Evolutionary conservation across 2,888 invertebrate species (phyloP).

Genomic region (Trachelus stipa): DNA sequence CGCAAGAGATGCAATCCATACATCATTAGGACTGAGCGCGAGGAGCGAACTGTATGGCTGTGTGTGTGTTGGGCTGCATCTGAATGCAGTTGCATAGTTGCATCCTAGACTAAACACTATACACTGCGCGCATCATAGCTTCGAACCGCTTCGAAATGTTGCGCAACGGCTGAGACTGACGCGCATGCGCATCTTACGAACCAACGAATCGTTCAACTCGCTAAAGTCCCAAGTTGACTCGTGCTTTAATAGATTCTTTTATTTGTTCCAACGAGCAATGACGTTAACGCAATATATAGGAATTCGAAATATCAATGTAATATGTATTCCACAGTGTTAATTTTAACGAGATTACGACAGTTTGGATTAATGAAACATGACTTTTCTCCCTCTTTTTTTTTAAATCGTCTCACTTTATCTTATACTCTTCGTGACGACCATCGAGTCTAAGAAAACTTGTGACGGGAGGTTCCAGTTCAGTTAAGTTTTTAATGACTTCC

Average conservation of each 20-base stretch:
- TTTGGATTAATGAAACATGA: background rate
- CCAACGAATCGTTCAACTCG: background rate
- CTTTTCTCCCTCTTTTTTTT: background rate
- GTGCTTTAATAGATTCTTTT: background rate
- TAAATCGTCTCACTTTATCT: background rate
- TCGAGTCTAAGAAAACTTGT: background rate
- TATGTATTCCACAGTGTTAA: too few species aligned
- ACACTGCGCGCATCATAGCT: background rate
- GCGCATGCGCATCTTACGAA: background rate
- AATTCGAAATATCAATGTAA: too few species aligned
- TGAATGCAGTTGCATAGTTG: background rate
- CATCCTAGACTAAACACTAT: background rate
- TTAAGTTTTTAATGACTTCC: background rate
- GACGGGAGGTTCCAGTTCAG: background rate
- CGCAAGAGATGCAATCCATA: too few species aligned
- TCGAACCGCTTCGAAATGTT: background rate
- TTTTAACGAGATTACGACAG: background rate
- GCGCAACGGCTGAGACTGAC: background rate
- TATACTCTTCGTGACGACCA: background rate
- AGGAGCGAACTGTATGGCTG: background rate
- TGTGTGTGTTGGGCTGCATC: background rate
- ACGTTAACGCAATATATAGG: background rate
- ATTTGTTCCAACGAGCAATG: background rate
- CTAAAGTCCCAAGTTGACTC: background rate
- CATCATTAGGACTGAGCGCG: too few species aligned